phyloP scores from a whole-genome alignment of 1,140 invertebrate genomes.

The Delia radicum region DNA sequence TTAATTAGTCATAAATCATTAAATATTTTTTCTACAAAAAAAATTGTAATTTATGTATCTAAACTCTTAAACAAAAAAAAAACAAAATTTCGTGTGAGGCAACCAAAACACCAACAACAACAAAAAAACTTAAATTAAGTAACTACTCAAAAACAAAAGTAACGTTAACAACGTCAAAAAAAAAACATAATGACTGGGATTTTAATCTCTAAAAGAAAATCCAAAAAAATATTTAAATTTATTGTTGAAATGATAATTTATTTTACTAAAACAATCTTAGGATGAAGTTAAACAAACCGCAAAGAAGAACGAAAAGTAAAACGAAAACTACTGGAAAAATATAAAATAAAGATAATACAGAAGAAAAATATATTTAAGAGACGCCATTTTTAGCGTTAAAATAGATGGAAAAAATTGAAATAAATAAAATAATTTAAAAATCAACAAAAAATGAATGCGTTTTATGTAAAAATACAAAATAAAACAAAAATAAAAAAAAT shows the following conservation, averaged over 20 bases:
- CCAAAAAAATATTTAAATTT: constrained; percentile 18
- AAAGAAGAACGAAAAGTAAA: background rate
- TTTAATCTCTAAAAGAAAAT: constrained; percentile 14
- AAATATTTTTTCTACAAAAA: constrained; percentile 25
- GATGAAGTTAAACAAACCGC: background rate
- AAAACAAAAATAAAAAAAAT: constrained; percentile 1
- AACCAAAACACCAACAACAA: constrained; percentile 22
- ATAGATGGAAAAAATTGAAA: constrained; percentile 1
- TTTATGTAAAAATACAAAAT: constrained; percentile 15
- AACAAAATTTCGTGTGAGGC: constrained; percentile 13
- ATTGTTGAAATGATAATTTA: constrained; percentile 24
- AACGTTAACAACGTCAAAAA: constrained; percentile 4
- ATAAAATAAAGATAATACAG: background rate
- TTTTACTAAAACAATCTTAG: constrained; percentile 16
- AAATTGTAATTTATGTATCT: constrained; percentile 20
- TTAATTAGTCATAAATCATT: constrained; percentile 21
- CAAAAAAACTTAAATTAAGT: background rate
- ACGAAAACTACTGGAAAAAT: background rate
- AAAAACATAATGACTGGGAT: constrained; percentile 13
- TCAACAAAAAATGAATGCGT: background rate
- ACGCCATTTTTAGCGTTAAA: constrained; percentile 22
- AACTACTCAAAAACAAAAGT: constrained; percentile 1
- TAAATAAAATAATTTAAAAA: constrained; percentile 1
- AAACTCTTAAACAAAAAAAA: constrained; percentile 4
- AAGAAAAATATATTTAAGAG: constrained; percentile 14